Conservation (phyloP, 1,140 invertebrate species). For the Eulimnadia texana region DNA sequence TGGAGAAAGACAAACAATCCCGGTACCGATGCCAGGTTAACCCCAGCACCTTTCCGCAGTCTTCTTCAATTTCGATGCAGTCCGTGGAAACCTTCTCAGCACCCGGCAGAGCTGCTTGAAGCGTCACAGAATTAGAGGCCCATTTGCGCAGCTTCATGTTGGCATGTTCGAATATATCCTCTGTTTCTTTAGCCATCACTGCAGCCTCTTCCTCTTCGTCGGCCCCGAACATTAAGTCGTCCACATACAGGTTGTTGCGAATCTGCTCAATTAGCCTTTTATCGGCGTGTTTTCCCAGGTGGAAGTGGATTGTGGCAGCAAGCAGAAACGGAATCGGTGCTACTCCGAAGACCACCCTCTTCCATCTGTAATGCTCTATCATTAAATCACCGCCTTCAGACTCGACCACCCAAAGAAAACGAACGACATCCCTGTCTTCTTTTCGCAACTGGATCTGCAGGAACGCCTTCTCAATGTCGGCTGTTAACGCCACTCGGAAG, state of each 20-base stretch:
- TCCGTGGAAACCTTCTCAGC: constrained; percentile 9
- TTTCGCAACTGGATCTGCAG: constrained; percentile 25
- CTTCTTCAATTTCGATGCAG: not conserved
- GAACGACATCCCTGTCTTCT: constrained; percentile 20
- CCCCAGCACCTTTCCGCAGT: too few species aligned
- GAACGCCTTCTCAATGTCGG: constrained; percentile 32
- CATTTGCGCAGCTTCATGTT: constrained; percentile 24
- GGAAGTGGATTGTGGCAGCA: constrained; percentile 19
- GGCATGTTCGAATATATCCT: constrained; percentile 18
- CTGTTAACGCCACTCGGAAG: constrained; percentile 25
- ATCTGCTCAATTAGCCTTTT: constrained; percentile 15
- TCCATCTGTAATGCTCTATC: constrained; percentile 13
- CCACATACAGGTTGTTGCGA: constrained; percentile 19
- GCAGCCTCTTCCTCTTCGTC: constrained; percentile 18
- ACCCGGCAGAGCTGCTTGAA: constrained; percentile 27
- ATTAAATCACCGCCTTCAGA: not conserved
- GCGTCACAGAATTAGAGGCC: constrained; percentile 19
- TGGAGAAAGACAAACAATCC: not conserved
- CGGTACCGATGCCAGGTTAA: constrained; percentile 19
- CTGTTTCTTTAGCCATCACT: constrained; percentile 17
- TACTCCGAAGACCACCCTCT: constrained; percentile 24
- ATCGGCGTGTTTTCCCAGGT: not conserved
- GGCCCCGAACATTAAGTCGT: constrained; percentile 16
- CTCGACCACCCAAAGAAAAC: constrained; percentile 18
- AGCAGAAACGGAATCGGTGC: constrained; percentile 27